Percentiles rank a stretch among this genome's conserved stretches.
Conservation (phyloP, 2,888 invertebrate genomes). For the Dyspetes luteomarginatus region DNA sequence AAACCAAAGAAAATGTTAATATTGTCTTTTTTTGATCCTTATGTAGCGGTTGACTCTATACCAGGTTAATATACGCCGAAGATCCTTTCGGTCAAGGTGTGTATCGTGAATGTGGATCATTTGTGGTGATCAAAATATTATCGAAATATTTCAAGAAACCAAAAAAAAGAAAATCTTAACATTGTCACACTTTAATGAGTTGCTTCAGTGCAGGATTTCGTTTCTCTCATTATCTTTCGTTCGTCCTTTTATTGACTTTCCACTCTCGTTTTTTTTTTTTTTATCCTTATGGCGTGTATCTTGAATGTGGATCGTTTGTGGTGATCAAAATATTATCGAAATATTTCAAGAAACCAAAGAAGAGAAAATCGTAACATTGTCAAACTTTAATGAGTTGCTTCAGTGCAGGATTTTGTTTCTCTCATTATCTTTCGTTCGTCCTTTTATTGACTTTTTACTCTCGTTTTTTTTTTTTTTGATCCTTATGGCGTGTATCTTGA, state of each 20-base stretch:
- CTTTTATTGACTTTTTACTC: slow-evolving; percentile 18
- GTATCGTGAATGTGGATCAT: neutral
- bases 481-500: neutral
- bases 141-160: slow-evolving; percentile 11
- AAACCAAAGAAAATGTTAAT: slow-evolving; percentile 26
- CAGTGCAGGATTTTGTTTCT: neutral
- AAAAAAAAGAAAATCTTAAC: slow-evolving; percentile 17
- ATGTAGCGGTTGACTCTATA: slow-evolving; percentile 18
- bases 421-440: neutral
- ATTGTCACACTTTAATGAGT: slow-evolving; percentile 37
- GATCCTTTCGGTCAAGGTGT: neutral
- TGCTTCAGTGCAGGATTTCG: slow-evolving; percentile 16
- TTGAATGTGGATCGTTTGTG: neutral
- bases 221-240: neutral
- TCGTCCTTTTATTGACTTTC: slow-evolving; percentile 31
- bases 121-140: too few relatives aligned
- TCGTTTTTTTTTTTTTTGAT: slow-evolving; percentile 25
- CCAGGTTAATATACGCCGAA: slow-evolving; percentile 21
- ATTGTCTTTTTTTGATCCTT: slow-evolving; percentile 13
- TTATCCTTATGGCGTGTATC: neutral
- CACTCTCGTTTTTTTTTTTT: slow-evolving; percentile 12
- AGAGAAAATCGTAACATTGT: slow-evolving; percentile 30
- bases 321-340: too few relatives aligned
- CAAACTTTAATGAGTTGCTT: slow-evolving; percentile 37
- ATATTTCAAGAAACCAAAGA: slow-evolving; percentile 7